These are phyloP conservation scores for Malacosoma neustria DNA, from an alignment of 2,888 invertebrate species.

Conservation along the genomic window DNA sequence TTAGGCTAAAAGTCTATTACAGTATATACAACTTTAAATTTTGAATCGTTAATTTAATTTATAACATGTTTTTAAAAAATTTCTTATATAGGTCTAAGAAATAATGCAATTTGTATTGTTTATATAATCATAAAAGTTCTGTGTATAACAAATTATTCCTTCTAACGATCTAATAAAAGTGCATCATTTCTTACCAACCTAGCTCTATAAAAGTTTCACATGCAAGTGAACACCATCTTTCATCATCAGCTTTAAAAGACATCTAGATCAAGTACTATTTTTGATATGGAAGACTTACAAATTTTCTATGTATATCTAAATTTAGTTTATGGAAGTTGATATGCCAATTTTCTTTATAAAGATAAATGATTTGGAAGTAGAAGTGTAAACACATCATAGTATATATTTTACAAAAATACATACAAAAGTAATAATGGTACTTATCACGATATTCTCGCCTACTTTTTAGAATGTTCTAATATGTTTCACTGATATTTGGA, in stretches of 20 bases:
- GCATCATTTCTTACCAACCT: not conserved
- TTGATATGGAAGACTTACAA: conserved; percentile 73
- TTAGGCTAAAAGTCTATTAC: not conserved
- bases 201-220: not conserved
- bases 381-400: conserved; percentile 63
- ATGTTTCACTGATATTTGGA: conserved; percentile 69
- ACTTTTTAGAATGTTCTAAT: conserved; percentile 51
- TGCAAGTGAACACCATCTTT: not conserved
- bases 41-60: not conserved
- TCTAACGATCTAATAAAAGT: no score
- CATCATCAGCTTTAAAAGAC: not conserved
- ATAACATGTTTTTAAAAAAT: not conserved
- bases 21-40: not conserved
- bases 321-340: conserved; percentile 71
- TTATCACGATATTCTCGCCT: conserved; percentile 46
- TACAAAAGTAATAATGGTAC: conserved; percentile 57
- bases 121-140: no score
- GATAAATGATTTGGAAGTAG: conserved; percentile 61
- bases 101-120: not conserved
- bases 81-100: not conserved
- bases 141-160: no score
- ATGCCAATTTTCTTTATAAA: conserved; percentile 65
- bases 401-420: conserved; percentile 73
- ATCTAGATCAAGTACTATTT: conserved; percentile 61
- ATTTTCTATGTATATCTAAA: conserved; percentile 50